Percentiles rank a stretch among this genome's conserved stretches.
Evolutionary conservation across 2,113 vertebrate species (phyloP).

Genomic region (Mungos mungo): DNA sequence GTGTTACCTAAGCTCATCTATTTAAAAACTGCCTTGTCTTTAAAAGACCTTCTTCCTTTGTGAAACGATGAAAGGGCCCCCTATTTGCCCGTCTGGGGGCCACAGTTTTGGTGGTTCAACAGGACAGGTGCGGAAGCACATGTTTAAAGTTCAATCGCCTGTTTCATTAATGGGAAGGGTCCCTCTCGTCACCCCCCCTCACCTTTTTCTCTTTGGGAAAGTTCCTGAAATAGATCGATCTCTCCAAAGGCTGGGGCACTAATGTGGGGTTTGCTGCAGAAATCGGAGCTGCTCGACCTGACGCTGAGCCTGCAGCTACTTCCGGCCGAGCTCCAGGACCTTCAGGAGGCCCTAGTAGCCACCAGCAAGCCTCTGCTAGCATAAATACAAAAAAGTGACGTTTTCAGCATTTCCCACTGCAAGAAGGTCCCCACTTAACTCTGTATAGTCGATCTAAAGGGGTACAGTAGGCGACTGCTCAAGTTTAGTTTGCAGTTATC

Average conservation of each 20-base stretch:
- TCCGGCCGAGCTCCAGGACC: neutral
- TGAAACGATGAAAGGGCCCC: neutral
- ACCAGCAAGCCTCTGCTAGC: neutral
- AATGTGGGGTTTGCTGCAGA: neutral
- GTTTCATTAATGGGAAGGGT: neutral
- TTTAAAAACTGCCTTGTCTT: neutral
- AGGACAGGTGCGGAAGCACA: accelerated
- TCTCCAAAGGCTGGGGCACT: neutral
- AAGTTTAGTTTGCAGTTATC: neutral
- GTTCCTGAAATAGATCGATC: neutral
- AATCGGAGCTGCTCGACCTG: too few relatives aligned
- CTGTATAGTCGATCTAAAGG: neutral
- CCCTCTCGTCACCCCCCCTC: neutral
- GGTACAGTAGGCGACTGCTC: neutral
- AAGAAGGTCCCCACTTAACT: neutral
- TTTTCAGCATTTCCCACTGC: neutral
- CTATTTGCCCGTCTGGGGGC: accelerated
- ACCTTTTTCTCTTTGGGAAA: neutral
- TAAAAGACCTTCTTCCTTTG: neutral
- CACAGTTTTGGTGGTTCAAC: neutral
- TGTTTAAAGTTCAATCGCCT: too few relatives aligned
- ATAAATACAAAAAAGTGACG: neutral
- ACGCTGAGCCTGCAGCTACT: neutral
- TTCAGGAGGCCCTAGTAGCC: neutral
- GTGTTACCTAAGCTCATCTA: neutral